Conservation (phyloP, 1,140 invertebrate species). For the Mactra quadrangularis region DNA sequence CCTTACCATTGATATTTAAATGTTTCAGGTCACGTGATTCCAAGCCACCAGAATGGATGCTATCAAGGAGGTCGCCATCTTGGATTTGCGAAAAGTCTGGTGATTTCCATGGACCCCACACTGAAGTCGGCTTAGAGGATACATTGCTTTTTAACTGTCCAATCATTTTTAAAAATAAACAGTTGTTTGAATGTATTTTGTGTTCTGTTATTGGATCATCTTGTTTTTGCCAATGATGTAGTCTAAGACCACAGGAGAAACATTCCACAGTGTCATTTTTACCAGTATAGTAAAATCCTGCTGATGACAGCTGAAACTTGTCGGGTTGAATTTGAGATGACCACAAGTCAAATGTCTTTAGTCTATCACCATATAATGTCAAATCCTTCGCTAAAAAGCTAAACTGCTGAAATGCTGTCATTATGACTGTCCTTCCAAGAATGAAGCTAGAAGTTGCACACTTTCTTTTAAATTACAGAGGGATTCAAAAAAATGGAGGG, state of each 20-base stretch:
- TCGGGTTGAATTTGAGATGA: conserved; percentile 18
- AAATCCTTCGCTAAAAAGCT: too few relatives aligned
- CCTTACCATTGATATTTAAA: too few relatives aligned
- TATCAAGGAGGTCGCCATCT: too few relatives aligned
- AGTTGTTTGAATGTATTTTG: background rate
- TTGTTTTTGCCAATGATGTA: background rate
- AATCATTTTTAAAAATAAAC: background rate
- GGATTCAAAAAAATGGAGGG: too few relatives aligned
- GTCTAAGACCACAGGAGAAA: conserved; percentile 5
- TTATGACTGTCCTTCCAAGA: background rate
- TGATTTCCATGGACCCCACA: too few relatives aligned
- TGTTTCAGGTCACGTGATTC: too few relatives aligned
- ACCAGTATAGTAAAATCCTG: conserved; percentile 26
- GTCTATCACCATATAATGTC: background rate
- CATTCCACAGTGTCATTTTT: background rate
- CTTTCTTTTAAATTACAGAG: too few relatives aligned
- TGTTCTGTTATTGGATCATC: conserved; percentile 8
- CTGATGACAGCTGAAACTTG: conserved; percentile 4
- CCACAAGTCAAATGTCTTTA: background rate
- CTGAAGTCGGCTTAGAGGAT: too few relatives aligned
- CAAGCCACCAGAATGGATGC: too few relatives aligned
- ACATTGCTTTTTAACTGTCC: too few relatives aligned
- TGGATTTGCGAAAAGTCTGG: too few relatives aligned
- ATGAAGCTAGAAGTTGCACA: too few relatives aligned
- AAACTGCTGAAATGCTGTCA: background rate